Percentiles rank a stretch among this genome's conserved stretches.
phyloP scores from a whole-genome alignment of 2,888 invertebrate species.

The Drosophila mayaguana region DNA sequence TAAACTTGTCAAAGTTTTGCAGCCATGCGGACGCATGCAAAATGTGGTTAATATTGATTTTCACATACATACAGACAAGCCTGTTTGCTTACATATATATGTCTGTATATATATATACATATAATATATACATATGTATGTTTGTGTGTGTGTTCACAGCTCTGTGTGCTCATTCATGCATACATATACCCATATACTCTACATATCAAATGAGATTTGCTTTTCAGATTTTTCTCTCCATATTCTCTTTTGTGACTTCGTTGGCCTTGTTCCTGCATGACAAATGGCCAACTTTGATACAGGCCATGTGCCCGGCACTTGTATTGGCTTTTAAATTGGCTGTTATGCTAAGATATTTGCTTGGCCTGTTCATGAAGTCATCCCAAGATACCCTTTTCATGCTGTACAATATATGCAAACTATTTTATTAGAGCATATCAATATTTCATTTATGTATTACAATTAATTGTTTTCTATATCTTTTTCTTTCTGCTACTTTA shows the following conservation, averaged over 20 bases:
- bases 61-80: conserved; percentile 9
- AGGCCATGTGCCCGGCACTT: background rate
- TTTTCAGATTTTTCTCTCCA: conserved; percentile 31
- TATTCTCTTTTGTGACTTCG: background rate
- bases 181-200: conserved; percentile 24
- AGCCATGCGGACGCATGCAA: conserved; percentile 38
- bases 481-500: background rate
- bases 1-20: conserved; percentile 65
- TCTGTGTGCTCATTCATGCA: conserved; percentile 21
- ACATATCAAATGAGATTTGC: conserved; percentile 51
- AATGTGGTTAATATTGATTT: conserved; percentile 52
- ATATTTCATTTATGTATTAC: background rate
- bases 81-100: conserved; percentile 1
- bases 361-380: conserved; percentile 24
- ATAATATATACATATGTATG: conserved; percentile 6
- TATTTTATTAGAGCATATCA: background rate
- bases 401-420: background rate
- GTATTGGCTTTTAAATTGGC: conserved; percentile 3
- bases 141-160: conserved; percentile 13
- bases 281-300: conserved; percentile 8
- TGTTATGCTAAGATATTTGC: conserved; percentile 14
- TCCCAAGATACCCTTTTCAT: background rate
- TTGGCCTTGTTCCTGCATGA: conserved; percentile 14
- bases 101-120: background rate
- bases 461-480: background rate